Evolutionary conservation across 2,113 vertebrate genomes (phyloP).

Genomic region (Fukomys damarensis): DNA sequence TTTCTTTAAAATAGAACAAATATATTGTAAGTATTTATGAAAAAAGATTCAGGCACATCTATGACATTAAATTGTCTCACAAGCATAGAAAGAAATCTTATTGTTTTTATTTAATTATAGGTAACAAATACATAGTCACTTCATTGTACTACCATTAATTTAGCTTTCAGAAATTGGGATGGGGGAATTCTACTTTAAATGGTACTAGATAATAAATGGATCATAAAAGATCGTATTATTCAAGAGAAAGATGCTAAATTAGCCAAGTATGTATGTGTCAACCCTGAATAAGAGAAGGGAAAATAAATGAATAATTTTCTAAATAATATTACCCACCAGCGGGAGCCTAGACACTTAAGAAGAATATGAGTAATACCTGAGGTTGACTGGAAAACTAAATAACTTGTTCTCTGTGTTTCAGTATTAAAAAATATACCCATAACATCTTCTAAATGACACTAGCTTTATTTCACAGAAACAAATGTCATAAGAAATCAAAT

Average conservation of each 20-base stretch:
- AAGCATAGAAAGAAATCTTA: not conserved
- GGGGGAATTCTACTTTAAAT: not conserved
- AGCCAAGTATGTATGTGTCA: not conserved
- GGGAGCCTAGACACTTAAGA: not conserved
- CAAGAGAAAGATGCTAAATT: not conserved
- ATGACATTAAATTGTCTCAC: not conserved
- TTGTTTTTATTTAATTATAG: not conserved
- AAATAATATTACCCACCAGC: not conserved
- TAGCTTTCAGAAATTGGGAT: not conserved
- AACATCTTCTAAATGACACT: not conserved
- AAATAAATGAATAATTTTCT: not conserved
- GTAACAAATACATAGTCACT: not conserved
- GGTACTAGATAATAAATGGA: not conserved
- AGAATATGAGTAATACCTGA: conserved; percentile 12
- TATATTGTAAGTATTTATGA: not conserved
- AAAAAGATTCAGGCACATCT: not conserved
- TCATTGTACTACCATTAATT: not conserved
- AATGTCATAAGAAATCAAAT: conserved; percentile 37
- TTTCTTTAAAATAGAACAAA: not conserved
- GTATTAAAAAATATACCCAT: not conserved
- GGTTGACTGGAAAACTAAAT: not conserved
- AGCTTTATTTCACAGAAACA: not conserved
- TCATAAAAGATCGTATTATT: not conserved
- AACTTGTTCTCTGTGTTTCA: not conserved
- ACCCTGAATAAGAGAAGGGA: not conserved